Percentiles rank a stretch among this genome's conserved stretches.
Conservation (phyloP, 2,797 vertebrate species). For the Taenioides sp. region DNA sequence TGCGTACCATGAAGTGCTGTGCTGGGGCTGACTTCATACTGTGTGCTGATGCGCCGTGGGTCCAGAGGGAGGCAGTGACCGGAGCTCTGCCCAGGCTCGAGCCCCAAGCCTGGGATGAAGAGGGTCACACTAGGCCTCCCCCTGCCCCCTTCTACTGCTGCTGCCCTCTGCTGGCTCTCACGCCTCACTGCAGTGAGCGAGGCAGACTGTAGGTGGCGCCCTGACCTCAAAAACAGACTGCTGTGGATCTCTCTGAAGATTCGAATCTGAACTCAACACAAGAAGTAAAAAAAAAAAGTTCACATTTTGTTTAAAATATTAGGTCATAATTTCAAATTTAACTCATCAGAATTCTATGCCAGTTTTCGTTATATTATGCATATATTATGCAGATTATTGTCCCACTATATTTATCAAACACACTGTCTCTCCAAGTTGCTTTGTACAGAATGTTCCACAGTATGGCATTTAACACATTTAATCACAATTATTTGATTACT, state of each 20-base stretch:
- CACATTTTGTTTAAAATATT: too few species aligned
- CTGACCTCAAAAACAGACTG: conserved; percentile 78
- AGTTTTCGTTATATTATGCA: too few species aligned
- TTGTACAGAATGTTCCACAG: too few species aligned
- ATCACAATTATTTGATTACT: too few species aligned
- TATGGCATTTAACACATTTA: too few species aligned
- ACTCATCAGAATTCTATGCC: too few species aligned
- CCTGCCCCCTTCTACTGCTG: conserved; percentile 7
- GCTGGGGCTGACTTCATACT: conserved; percentile 1
- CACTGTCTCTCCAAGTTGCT: too few species aligned
- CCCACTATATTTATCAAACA: too few species aligned
- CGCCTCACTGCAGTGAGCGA: conserved; percentile 40
- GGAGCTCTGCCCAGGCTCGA: not conserved
- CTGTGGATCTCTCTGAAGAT: conserved; percentile 88
- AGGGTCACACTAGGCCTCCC: conserved; percentile 23
- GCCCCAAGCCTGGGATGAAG: not conserved
- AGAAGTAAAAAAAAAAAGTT: not conserved
- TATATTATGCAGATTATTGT: too few species aligned
- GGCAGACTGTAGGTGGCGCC: conserved; percentile 44
- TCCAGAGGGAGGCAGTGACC: conserved; percentile 35
- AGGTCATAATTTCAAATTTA: not conserved
- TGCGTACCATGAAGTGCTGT: conserved; percentile 4
- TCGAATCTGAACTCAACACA: conserved; percentile 67
- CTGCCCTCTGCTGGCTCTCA: conserved; percentile 44
- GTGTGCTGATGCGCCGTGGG: not conserved